These are phyloP conservation scores for Eurytoma californica DNA, from an alignment of 2,888 invertebrate genomes.

Conservation along the genomic window DNA sequence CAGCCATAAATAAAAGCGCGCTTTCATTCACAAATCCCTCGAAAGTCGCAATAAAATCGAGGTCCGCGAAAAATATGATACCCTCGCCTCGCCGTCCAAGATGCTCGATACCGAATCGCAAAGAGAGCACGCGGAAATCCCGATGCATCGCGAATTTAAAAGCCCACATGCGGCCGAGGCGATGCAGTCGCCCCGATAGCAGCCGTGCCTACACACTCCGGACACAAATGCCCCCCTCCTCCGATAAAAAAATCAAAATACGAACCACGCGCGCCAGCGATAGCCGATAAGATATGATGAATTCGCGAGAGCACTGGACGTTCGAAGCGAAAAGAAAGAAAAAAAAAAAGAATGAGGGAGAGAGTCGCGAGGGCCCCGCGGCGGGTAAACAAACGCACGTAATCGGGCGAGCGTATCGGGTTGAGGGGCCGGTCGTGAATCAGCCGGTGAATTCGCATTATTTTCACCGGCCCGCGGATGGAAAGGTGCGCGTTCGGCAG, in stretches of 20 bases:
- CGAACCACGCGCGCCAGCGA: slow-evolving; percentile 2
- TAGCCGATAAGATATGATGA: slow-evolving; percentile 53
- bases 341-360: neutral
- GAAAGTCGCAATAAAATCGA: neutral
- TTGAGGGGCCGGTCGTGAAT: slow-evolving; percentile 35
- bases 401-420: slow-evolving; percentile 35
- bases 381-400: slow-evolving; percentile 36
- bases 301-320: slow-evolving; percentile 7
- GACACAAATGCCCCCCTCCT: neutral
- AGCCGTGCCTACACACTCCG: neutral
- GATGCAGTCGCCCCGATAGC: neutral
- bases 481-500: slow-evolving; percentile 16
- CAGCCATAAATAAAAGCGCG: too few relatives aligned
- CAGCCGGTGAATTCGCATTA: slow-evolving; percentile 34
- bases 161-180: neutral
- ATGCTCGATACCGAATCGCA: neutral
- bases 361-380: neutral
- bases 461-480: slow-evolving; percentile 18
- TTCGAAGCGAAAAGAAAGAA: neutral
- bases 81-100: neutral
- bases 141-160: slow-evolving; percentile 5
- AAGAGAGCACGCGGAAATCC: neutral
- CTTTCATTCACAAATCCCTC: too few relatives aligned
- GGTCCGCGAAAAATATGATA: neutral
- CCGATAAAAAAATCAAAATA: slow-evolving; percentile 16